These are phyloP conservation scores for Drosophila melanogaster DNA, from an alignment of 1,140 invertebrate genomes.

Conservation along the genomic window Release_6_plus_ISO1_MT NC_004354.4:12056001-12056500, in stretches of 20 bases:
- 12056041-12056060: slow-evolving; percentile 99
- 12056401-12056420: slow-evolving; percentile 98
- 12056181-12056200: slow-evolving; percentile 97
- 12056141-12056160: slow-evolving; percentile 93
- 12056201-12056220: slow-evolving; percentile 99
- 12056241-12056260: slow-evolving; percentile 98
- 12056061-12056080: slow-evolving; percentile 96
- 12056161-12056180: slow-evolving; percentile 93
- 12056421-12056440: slow-evolving; percentile 99
- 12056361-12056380: slow-evolving; percentile 99
- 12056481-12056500: not conserved
- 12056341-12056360: slow-evolving; percentile 95
- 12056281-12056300: slow-evolving; percentile 95
- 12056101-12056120: slow-evolving; percentile 98
- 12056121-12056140: slow-evolving; percentile 96
- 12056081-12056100: slow-evolving; percentile 96
- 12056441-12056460: slow-evolving; percentile 97
- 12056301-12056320: slow-evolving; percentile 99
- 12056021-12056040: slow-evolving; percentile 97
- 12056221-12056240: slow-evolving; percentile 99
- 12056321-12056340: slow-evolving; percentile 98
- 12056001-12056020: slow-evolving; percentile 90
- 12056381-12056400: slow-evolving; percentile 96
- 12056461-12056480: too few species aligned
- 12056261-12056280: slow-evolving; percentile 90